Evolutionary conservation across 2,113 vertebrate genomes (phyloP), one percentile per base, ranked within the genome.

Genomic region (Mirounga angustirostris): DNA sequence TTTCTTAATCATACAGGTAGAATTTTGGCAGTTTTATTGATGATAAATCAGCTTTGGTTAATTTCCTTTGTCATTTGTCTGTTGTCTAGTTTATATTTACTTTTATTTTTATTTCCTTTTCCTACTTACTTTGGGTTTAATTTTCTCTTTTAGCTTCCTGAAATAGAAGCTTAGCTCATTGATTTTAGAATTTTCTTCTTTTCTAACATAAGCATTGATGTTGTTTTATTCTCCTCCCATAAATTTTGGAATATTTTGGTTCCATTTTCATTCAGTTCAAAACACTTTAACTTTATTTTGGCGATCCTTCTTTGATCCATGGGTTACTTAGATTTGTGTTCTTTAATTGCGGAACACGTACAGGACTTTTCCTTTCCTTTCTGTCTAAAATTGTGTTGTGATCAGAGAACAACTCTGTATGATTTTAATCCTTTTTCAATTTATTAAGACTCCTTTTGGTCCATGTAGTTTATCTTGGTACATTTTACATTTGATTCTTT

Each of bases 351-450:
- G 36, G 65, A 56, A 83, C 19, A 43, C 67, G 4, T 43, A 50
- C 21, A 22, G 7, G 4, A n/a, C 84, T 97, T 98, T 91, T 43
- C 78, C 22, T 50, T 91, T 50, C 11, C n/a, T 97, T 83, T 71
- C 59, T 97, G 10, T 81, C 11, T 89, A 36, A 94, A 93, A 91
- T 85, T 96, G 15, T 85, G 1, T 46, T 96, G 18, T 96, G 59
- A 88, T 63, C 33, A 46, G 46, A 82, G 59, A 85, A 67, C 36
- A 80, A 71, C 10, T 81, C 10, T 58, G 3, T 81, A 78, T 58
- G 12, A 69, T 91, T 89, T 95, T 93, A 95, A 36, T 86, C 5
- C 11, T 89, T 96, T 97, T 83, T 24, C 69, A 74, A 58, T 91
- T 91, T 52, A 63, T 7, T 92, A 89, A 95, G 22, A 80, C n/a